These are phyloP conservation scores for Archips xylosteana DNA, from an alignment of 2,888 invertebrate species.

Conservation along the genomic window DNA sequence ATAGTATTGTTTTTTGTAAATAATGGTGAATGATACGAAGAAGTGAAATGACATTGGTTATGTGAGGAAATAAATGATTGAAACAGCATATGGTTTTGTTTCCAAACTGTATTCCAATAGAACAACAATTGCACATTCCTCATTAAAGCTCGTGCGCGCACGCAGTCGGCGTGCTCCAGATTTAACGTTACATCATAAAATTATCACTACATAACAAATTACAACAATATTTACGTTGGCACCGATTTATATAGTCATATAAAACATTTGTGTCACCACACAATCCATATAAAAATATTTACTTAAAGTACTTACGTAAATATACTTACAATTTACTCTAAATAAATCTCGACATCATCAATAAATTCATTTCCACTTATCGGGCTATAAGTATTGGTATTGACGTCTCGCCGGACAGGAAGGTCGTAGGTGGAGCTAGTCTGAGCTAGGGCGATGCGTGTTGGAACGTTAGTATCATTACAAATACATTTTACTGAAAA, in stretches of 20 bases:
- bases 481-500: conserved; percentile 26
- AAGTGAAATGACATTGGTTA: background rate
- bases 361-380: conserved; percentile 78
- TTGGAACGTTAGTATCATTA: conserved; percentile 40
- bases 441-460: conserved; percentile 25
- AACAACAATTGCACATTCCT: conserved; percentile 82
- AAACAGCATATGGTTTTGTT: conserved; percentile 56
- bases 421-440: conserved; percentile 49
- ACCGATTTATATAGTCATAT: conserved; percentile 78
- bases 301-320: conserved; percentile 79
- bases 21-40: conserved; percentile 25
- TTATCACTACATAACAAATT: conserved; percentile 84
- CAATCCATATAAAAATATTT: conserved; percentile 82
- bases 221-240: conserved; percentile 85
- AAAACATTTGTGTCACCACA: conserved; percentile 80
- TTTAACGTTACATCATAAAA: conserved; percentile 81
- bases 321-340: conserved; percentile 75
- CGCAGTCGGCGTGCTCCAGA: conserved; percentile 68
- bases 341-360: conserved; percentile 80
- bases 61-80: conserved; percentile 55
- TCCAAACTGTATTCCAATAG: conserved; percentile 81
- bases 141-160: conserved; percentile 61
- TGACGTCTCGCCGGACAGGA: conserved; percentile 64
- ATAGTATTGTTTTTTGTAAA: conserved; percentile 37
- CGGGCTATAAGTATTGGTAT: conserved; percentile 67